A percentile compares a stretch with the other conserved stretches of the same genome.
Evolutionary conservation across 1,140 invertebrate genomes (phyloP).

Genomic region (Acromyrmex charruanus): DNA sequence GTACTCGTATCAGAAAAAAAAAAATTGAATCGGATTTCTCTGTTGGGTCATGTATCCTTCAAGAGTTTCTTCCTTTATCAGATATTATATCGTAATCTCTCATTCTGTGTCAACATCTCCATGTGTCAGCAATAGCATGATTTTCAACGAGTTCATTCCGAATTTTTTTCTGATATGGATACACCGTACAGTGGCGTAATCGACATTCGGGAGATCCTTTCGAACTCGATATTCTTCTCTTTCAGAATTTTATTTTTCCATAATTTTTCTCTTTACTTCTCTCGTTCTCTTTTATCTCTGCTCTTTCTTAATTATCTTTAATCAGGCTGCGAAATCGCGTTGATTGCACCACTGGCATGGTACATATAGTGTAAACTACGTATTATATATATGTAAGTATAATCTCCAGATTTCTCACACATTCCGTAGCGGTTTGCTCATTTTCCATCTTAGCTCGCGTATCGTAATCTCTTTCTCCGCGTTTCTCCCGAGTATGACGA

Average conservation of each 20-base stretch:
- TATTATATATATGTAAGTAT: conserved; percentile 39
- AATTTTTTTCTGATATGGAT: conserved; percentile 18
- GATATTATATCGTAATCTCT: conserved; percentile 25
- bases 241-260: not conserved
- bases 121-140: not conserved
- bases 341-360: conserved; percentile 18
- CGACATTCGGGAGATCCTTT: not conserved
- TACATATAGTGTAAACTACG: conserved; percentile 36
- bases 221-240: not conserved
- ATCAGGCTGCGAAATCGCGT: conserved; percentile 29
- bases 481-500: conserved; percentile 34
- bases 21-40: not conserved
- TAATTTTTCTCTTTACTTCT: not conserved
- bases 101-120: not conserved
- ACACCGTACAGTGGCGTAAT: not conserved
- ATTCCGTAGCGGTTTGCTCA: conserved; percentile 62
- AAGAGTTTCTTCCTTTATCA: conserved; percentile 3
- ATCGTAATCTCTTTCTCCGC: conserved; percentile 34
- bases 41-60: not conserved
- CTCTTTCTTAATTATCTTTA: not conserved
- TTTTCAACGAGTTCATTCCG: not conserved
- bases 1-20: conserved; percentile 20
- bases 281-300: not conserved
- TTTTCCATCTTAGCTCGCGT: conserved; percentile 37
- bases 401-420: conserved; percentile 64